Evolutionary conservation across 2,113 vertebrate genomes (phyloP).

Genomic region (Crypturellus undulatus): DNA sequence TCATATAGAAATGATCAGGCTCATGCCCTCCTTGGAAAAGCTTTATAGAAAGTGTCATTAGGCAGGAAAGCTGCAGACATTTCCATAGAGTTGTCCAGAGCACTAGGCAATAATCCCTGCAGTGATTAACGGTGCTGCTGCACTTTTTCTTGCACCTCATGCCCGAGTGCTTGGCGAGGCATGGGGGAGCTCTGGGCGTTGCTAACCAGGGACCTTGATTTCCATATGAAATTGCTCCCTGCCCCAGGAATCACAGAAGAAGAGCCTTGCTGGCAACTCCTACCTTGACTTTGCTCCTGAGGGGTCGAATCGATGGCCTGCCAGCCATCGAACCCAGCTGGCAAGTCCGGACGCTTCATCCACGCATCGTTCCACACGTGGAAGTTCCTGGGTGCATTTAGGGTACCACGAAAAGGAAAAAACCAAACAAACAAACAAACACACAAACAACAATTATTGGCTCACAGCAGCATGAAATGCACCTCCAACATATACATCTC

Average conservation of each 20-base stretch:
- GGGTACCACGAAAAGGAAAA: not conserved
- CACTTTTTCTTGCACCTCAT: too few species aligned
- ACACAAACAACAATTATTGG: not conserved
- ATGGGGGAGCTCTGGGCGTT: not conserved
- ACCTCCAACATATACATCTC: not conserved
- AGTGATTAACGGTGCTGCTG: too few species aligned
- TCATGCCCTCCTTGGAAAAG: not conserved
- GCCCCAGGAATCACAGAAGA: not conserved
- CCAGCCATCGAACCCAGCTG: constrained; percentile 70
- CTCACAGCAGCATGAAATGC: too few species aligned
- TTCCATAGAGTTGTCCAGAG: not conserved
- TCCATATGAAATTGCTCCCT: not conserved
- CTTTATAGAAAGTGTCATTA: not conserved
- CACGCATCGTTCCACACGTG: constrained; percentile 79
- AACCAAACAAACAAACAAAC: not conserved
- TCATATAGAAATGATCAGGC: not conserved
- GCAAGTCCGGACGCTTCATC: constrained; percentile 75
- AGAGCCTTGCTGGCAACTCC: not conserved
- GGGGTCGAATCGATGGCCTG: constrained; percentile 77
- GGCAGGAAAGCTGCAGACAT: not conserved
- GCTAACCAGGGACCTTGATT: not conserved
- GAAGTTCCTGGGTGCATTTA: constrained; percentile 64
- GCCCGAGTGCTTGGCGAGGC: accelerated
- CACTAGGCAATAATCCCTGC: too few species aligned
- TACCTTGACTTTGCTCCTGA: constrained; percentile 78